Evolutionary conservation across 2,113 vertebrate genomes (phyloP).

Genomic region (Onychorhynchus coronatus): DNA sequence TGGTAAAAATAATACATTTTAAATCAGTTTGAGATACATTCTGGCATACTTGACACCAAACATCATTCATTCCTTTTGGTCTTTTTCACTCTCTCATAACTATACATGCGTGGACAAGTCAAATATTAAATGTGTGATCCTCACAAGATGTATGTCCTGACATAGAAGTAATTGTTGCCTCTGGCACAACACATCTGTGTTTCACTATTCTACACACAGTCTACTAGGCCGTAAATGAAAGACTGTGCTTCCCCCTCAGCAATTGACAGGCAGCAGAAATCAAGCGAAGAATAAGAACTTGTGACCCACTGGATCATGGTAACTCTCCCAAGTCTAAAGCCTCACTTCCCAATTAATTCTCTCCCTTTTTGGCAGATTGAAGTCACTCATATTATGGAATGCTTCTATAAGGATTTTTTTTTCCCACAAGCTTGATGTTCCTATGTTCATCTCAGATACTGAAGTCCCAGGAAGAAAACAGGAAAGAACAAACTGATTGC

Average conservation of each 20-base stretch:
- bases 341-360: slow-evolving; percentile 11
- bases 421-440: not conserved
- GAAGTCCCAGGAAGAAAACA: slow-evolving; percentile 27
- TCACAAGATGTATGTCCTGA: not conserved
- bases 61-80: not conserved
- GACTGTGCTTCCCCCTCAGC: slow-evolving; percentile 28
- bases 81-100: not conserved
- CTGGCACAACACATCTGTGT: not conserved
- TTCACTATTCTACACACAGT: not conserved
- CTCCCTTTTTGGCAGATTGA: not conserved
- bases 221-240: not conserved
- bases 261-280: slow-evolving; percentile 70
- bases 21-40: not conserved
- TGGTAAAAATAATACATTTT: slow-evolving; percentile 11
- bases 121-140: not conserved
- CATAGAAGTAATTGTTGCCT: not conserved
- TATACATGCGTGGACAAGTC: not conserved
- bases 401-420: not conserved
- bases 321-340: slow-evolving; percentile 13
- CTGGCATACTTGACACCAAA: not conserved
- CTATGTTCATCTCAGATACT: not conserved
- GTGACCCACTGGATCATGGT: slow-evolving; percentile 74
- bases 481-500: not conserved
- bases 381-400: not conserved
- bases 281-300: slow-evolving; percentile 68